phyloP scores from a whole-genome alignment of 1,140 invertebrate genomes.

The Plectrocnemia conspersa region DNA sequence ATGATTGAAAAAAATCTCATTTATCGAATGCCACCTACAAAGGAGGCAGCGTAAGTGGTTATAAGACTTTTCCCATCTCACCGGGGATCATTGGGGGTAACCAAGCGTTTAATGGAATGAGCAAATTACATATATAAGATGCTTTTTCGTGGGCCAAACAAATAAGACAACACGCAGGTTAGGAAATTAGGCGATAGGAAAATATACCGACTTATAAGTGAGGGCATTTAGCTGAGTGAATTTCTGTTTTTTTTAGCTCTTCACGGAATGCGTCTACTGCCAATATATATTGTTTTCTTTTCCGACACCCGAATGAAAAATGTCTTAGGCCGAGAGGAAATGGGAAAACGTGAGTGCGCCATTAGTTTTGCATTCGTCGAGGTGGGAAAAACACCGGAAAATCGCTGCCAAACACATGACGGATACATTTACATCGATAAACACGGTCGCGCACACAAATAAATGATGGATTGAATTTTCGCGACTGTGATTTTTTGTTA shows the following conservation, averaged over 20 bases:
- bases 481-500: too few relatives aligned
- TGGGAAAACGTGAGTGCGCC: conserved; percentile 19
- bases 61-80: conserved; percentile 33
- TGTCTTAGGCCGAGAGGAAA: conserved; percentile 21
- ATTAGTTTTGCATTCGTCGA: conserved; percentile 25
- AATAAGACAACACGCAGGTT: conserved; percentile 23
- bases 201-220: conserved; percentile 29
- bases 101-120: conserved; percentile 36
- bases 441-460: too few relatives aligned
- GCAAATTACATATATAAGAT: conserved; percentile 35
- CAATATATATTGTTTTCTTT: conserved; percentile 13
- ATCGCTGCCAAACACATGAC: too few relatives aligned
- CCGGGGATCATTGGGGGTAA: conserved; percentile 33
- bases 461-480: too few relatives aligned
- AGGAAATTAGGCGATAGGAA: conserved; percentile 32
- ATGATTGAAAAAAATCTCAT: conserved; percentile 30
- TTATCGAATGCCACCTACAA: conserved; percentile 30
- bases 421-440: conserved; percentile 11
- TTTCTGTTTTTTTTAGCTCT: conserved; percentile 32
- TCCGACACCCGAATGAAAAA: conserved; percentile 12
- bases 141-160: conserved; percentile 24
- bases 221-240: conserved; percentile 35
- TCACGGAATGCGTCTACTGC: conserved; percentile 17
- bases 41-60: conserved; percentile 18
- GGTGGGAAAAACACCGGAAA: conserved; percentile 21